Conservation (phyloP, 2,113 vertebrate species). For the Crocuta crocuta region DNA sequence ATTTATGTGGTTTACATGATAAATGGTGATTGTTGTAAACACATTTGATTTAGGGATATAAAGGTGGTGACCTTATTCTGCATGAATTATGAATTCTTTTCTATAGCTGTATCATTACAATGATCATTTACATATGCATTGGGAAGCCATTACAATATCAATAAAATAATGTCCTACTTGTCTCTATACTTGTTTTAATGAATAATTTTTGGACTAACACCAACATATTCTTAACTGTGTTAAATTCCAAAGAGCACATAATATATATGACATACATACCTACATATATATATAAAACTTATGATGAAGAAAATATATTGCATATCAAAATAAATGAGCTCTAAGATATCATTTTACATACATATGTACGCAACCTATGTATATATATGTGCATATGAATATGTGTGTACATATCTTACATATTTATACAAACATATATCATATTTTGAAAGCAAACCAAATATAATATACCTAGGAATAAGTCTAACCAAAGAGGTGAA, state of each 20-base stretch:
- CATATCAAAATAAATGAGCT: not conserved
- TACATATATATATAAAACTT: not conserved
- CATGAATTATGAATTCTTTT: not conserved
- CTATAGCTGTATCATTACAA: not conserved
- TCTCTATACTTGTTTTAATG: not conserved
- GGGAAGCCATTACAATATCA: not conserved
- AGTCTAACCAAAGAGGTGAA: not conserved
- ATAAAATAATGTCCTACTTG: not conserved
- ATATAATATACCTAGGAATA: not conserved
- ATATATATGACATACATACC: not conserved
- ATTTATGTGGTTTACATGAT: not conserved
- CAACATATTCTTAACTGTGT: not conserved
- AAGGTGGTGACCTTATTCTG: not conserved
- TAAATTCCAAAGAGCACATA: not conserved
- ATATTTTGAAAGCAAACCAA: not conserved
- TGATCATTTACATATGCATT: not conserved
- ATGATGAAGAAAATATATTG: not conserved
- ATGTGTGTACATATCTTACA: not conserved
- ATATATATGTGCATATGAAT: not conserved
- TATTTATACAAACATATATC: not conserved
- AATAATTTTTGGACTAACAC: not conserved
- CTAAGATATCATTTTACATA: not conserved
- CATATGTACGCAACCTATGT: not conserved
- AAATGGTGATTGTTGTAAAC: not conserved
- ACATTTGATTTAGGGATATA: not conserved